phyloP scores from a whole-genome alignment of 2,797 vertebrate genomes.

The Myoxocephalus aenaeus region DNA sequence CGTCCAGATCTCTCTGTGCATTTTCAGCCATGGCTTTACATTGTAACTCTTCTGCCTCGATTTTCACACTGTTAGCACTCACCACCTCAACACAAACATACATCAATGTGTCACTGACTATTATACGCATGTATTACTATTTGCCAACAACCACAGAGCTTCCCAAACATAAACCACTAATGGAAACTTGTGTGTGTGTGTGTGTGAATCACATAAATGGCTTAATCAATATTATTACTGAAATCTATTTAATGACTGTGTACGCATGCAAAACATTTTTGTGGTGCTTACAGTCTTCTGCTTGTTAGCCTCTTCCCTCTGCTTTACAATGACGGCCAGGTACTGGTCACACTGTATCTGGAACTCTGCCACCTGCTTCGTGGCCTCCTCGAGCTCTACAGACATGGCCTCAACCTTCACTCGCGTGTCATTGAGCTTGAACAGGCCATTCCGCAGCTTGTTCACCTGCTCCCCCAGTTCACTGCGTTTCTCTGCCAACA shows the following conservation, averaged over 20 bases:
- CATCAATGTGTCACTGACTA: not conserved
- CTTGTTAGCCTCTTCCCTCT: conserved; percentile 88
- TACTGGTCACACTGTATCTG: conserved; percentile 91
- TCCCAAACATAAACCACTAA: not conserved
- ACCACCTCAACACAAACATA: conserved; percentile 82
- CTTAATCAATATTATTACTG: conserved; percentile 8
- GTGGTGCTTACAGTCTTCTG: conserved; percentile 86
- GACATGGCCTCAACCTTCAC: conserved; percentile 92
- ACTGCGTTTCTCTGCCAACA: conserved; percentile 88
- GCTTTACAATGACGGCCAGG: conserved; percentile 88
- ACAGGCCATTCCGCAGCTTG: conserved; percentile 89
- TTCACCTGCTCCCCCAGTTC: conserved; percentile 88
- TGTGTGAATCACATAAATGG: not conserved
- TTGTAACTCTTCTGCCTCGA: conserved; percentile 87
- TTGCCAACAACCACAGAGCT: not conserved
- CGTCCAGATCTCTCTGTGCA: conserved; percentile 91
- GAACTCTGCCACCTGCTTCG: conserved; percentile 88
- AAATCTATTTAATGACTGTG: not conserved
- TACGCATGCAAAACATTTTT: not conserved
- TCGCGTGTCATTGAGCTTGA: conserved; percentile 90
- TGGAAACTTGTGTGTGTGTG: not conserved
- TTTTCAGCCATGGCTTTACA: conserved; percentile 90
- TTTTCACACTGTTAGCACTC: conserved; percentile 89
- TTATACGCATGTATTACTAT: not conserved
- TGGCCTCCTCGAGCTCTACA: conserved; percentile 88